Evolutionary conservation across 2,113 vertebrate genomes (phyloP), one percentile per base, ranked within the genome.

Genomic region (Ivindomyrus marchei): DNA sequence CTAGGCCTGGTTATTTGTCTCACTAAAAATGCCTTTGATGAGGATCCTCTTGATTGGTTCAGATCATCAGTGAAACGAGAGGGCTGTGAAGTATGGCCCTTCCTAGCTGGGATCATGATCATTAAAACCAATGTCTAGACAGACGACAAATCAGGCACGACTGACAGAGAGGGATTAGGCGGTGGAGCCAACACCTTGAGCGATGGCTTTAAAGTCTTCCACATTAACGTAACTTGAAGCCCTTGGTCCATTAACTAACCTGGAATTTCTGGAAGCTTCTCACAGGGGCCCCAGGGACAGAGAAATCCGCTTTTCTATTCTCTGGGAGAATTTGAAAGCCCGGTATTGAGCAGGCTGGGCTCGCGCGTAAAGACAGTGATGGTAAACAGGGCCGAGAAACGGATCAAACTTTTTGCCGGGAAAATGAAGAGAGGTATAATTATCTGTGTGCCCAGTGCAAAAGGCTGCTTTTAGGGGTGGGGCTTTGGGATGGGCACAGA

Each of bases 91-190:
- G 74, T 46, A 56, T 52, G 66, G 47, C 45, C 36, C 21, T 47
- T 77, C 17, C 47, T 77, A 49, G 45, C 46, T 36, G 21, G 27
- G 27, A 56, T 49, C 47, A 77, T 45, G 21, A 88, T 80, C 66
- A 53, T 90, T 90, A 90, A 50, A 50, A 52, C 53, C 85, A 77
- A 52, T 80, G 85, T 80, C 89, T 90, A 87, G 89, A 88, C 89
- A 80, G 89, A 31, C 27, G 89, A 80, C 89, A 27, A 39, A 53
- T 17, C 85, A 90, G 66, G 7, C 85, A 80, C 47, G 52, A 52
- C 62, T 31, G 66, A 9, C 49, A n/a, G 31, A 53, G 53, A 87
- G 47, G 8, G 11, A 88, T 70, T 66, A 90, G 49, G 9, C 36
- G 47, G 1, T 24, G 7, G 45, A 80, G 39, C 85, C 21, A 77